phyloP scores from a whole-genome alignment of 1,140 invertebrate species.

The Octopus sinensis region DNA sequence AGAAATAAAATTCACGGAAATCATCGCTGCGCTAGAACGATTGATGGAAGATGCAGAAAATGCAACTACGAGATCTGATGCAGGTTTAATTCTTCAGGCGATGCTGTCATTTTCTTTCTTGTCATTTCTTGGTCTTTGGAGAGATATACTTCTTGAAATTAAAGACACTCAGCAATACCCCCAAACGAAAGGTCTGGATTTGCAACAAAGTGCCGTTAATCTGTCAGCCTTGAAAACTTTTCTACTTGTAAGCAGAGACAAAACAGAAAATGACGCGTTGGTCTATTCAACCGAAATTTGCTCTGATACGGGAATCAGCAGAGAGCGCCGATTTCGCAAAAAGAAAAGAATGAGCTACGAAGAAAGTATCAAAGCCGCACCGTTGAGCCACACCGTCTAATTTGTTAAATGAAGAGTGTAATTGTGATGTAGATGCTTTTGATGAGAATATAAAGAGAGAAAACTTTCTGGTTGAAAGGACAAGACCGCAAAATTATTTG shows the following conservation, averaged over 20 bases:
- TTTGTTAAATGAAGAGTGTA: conserved; percentile 3
- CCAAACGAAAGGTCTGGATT: not conserved
- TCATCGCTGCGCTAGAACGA: not conserved
- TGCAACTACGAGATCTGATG: not conserved
- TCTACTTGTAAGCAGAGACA: not conserved
- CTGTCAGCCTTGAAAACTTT: not conserved
- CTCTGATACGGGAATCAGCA: not conserved
- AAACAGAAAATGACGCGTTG: not conserved
- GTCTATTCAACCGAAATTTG: not conserved
- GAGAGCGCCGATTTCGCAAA: not conserved
- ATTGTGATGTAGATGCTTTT: not conserved
- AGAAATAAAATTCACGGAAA: not conserved
- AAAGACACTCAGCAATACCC: not conserved
- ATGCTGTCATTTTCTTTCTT: conserved; percentile 1
- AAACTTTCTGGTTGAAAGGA: not conserved
- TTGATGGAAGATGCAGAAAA: not conserved
- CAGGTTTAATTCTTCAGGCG: not conserved
- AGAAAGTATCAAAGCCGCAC: not conserved
- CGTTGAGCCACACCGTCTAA: not conserved
- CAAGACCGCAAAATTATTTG: not conserved
- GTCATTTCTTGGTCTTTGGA: not conserved
- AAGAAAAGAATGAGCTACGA: conserved; percentile 1
- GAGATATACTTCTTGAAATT: not conserved
- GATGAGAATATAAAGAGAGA: conserved; percentile 3
- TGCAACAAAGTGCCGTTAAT: not conserved